Conservation (phyloP, 2,113 vertebrate species). For the Psittacara wagleri region DNA sequence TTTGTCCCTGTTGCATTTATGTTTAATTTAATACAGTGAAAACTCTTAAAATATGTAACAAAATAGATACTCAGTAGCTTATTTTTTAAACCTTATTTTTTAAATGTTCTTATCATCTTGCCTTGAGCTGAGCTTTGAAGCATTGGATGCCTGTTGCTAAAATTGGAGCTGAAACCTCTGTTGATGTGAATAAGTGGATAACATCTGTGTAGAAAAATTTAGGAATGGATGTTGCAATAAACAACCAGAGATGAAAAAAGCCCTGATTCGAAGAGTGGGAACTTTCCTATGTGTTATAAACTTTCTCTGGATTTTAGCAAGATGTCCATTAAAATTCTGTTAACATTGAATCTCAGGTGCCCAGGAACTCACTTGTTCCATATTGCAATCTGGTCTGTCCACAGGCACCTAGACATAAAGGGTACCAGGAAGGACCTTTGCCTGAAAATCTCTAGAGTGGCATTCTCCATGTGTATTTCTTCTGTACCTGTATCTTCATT, state of each 20-base stretch:
- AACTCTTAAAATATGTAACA: constrained; percentile 19
- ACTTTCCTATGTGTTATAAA: background rate
- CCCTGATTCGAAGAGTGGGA: background rate
- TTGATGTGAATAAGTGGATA: constrained; percentile 1
- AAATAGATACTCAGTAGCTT: constrained; percentile 3
- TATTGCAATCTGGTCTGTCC: background rate
- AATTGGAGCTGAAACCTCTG: background rate
- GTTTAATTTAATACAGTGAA: constrained; percentile 20
- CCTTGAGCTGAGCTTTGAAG: constrained; percentile 27
- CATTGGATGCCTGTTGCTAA: background rate
- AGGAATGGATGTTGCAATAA: background rate
- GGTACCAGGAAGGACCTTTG: background rate
- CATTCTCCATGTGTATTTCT: background rate
- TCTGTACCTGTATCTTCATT: background rate
- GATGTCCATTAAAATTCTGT: background rate
- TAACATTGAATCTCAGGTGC: background rate
- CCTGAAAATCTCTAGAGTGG: background rate
- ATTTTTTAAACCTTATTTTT: constrained; percentile 2
- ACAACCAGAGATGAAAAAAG: background rate
- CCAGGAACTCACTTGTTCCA: background rate
- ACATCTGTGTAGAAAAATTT: background rate
- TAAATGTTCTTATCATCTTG: background rate
- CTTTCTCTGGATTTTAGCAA: background rate
- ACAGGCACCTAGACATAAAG: background rate
- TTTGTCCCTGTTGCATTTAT: constrained; percentile 15